Evolutionary conservation across 1,140 invertebrate species (phyloP).

Genomic region (Bilobella aurantiaca): DNA sequence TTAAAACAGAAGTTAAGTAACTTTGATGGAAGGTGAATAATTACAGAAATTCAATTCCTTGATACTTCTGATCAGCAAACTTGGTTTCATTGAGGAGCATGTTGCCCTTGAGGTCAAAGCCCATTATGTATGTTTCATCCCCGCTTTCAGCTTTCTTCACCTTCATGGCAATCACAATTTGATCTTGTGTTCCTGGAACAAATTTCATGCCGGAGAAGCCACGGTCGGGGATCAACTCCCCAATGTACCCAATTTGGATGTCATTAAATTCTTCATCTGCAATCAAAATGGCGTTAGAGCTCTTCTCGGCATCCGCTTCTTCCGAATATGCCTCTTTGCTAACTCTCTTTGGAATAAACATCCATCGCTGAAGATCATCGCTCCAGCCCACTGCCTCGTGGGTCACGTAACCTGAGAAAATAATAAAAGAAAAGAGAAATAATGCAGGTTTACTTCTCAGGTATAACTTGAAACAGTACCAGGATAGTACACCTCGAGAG

Average conservation of each 20-base stretch:
- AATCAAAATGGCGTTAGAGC: constrained; percentile 79
- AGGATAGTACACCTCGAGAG: constrained; percentile 56
- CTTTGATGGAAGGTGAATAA: too few relatives aligned
- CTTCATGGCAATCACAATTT: constrained; percentile 82
- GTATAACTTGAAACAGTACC: constrained; percentile 43
- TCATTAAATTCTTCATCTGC: constrained; percentile 68
- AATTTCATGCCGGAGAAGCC: constrained; percentile 98
- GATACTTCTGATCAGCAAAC: constrained; percentile 83
- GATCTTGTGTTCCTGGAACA: constrained; percentile 76
- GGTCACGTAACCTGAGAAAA: constrained; percentile 74
- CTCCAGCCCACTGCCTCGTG: constrained; percentile 93
- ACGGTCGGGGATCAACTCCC: constrained; percentile 60
- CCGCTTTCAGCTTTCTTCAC: constrained; percentile 74
- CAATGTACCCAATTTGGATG: constrained; percentile 53
- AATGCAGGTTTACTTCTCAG: background rate
- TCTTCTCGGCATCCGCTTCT: constrained; percentile 73
- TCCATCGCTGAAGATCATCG: constrained; percentile 68
- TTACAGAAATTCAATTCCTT: constrained; percentile 94
- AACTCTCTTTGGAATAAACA: constrained; percentile 84
- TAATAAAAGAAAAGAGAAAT: background rate
- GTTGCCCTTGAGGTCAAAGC: constrained; percentile 72
- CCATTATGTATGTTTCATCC: constrained; percentile 80
- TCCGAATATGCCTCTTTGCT: constrained; percentile 82
- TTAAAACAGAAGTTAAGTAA: too few relatives aligned
- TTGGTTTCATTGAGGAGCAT: constrained; percentile 72